phyloP scores from a whole-genome alignment of 2,888 invertebrate genomes.

The Spicauda simplicius region DNA sequence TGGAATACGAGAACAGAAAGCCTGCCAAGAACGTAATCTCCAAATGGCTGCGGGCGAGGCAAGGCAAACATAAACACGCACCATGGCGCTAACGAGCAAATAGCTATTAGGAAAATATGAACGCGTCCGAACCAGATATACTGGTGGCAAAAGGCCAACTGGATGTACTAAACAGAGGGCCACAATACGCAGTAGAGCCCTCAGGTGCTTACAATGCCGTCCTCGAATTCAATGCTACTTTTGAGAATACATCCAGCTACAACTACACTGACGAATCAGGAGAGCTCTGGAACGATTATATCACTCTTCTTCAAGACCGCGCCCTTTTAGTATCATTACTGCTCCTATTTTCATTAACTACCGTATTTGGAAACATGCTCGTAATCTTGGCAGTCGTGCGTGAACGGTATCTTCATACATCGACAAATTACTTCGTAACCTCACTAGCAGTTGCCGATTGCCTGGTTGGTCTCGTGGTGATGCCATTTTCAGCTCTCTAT shows the following conservation, averaged over 20 bases:
- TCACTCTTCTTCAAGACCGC: constrained; percentile 86
- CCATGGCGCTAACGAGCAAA: constrained; percentile 74
- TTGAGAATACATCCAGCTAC: constrained; percentile 60
- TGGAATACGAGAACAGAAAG: constrained; percentile 72
- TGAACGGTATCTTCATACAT: constrained; percentile 97
- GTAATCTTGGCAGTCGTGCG: constrained; percentile 97
- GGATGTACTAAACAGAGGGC: constrained; percentile 65
- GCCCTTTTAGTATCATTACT: constrained; percentile 92
- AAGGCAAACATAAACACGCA: constrained; percentile 78
- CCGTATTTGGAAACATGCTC: constrained; percentile 97
- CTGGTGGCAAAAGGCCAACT: constrained; percentile 77
- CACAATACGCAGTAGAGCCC: constrained; percentile 63
- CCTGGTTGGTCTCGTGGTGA: constrained; percentile 97
- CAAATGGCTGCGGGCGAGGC: constrained; percentile 79
- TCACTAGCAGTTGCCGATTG: constrained; percentile 98
- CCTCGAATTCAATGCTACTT: constrained; percentile 67
- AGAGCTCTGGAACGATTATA: constrained; percentile 77
- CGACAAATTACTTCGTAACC: constrained; percentile 98
- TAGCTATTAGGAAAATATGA: constrained; percentile 78
- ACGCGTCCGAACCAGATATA: constrained; percentile 69
- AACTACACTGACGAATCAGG: constrained; percentile 60
- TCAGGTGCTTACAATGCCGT: constrained; percentile 58
- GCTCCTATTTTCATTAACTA: constrained; percentile 94
- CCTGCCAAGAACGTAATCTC: constrained; percentile 80
- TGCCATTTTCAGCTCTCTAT: constrained; percentile 98